Percentiles rank a stretch among this genome's conserved stretches.
Evolutionary conservation across 92 coral and sea anemone genomes (phyloP).

Genomic region (Siderastrea siderea): DNA sequence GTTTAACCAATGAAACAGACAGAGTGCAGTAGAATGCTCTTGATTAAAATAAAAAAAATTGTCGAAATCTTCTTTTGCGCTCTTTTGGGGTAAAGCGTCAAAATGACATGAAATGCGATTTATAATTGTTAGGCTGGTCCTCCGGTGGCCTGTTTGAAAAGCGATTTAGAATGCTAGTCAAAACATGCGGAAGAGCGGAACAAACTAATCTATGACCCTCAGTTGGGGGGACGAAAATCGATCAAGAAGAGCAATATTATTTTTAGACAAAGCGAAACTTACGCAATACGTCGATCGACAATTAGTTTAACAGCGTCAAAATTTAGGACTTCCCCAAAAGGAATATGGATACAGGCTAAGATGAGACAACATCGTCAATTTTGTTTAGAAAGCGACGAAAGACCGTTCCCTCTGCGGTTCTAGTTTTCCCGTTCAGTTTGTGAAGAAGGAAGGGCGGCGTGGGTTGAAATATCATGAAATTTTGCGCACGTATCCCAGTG

Average conservation of each 20-base stretch:
- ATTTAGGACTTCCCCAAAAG: too few relatives aligned
- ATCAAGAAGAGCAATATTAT: background rate
- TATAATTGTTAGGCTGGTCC: background rate
- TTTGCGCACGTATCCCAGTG: background rate
- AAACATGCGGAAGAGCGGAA: constrained; percentile 46
- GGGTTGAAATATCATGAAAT: background rate
- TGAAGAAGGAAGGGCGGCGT: background rate
- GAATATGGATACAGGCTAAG: too few relatives aligned
- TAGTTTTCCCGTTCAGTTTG: too few relatives aligned
- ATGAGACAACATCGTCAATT: background rate
- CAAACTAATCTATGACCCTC: constrained; percentile 40
- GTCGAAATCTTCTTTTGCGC: too few relatives aligned
- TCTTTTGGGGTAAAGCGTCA: background rate
- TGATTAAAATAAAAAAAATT: too few relatives aligned
- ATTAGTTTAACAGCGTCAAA: too few relatives aligned
- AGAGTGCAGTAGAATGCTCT: too few relatives aligned
- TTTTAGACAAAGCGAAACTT: background rate
- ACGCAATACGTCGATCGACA: background rate
- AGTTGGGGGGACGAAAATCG: constrained; percentile 29
- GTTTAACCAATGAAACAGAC: too few relatives aligned
- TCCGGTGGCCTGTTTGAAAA: constrained; percentile 55
- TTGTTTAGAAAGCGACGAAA: background rate
- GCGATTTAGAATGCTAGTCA: constrained; percentile 31
- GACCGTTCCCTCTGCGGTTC: background rate
- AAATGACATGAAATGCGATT: background rate